A percentile compares a stretch with the other conserved stretches of the same genome.
These are phyloP conservation scores for Myioborus miniatus DNA, from an alignment of 2,797 vertebrate species.

Conservation along the genomic window DNA sequence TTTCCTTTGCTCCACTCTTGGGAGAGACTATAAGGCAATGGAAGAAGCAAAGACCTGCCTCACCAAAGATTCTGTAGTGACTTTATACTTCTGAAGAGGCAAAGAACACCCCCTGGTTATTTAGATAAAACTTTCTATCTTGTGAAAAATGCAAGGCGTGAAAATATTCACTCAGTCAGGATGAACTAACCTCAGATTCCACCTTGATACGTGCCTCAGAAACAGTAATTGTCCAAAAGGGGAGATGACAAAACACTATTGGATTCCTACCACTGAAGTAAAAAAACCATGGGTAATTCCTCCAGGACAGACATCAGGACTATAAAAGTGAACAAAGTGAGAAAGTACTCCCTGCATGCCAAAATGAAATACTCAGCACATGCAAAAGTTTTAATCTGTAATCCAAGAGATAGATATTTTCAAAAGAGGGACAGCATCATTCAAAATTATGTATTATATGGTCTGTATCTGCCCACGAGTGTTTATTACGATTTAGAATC, in stretches of 20 bases:
- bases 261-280: neutral
- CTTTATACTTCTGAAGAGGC: neutral
- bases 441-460: neutral
- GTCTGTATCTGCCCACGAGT: neutral
- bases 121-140: neutral
- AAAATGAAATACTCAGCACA: neutral
- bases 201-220: neutral
- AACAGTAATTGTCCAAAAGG: neutral
- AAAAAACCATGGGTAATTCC: neutral
- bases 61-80: neutral
- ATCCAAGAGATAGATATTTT: neutral
- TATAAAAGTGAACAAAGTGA: neutral
- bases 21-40: neutral
- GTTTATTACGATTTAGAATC: neutral
- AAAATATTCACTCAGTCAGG: neutral
- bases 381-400: neutral
- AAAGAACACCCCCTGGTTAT: accelerated
- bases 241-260: neutral
- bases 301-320: neutral
- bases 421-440: neutral
- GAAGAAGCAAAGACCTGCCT: neutral
- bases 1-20: neutral
- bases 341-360: neutral
- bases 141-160: neutral
- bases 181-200: neutral